phyloP scores from a whole-genome alignment of 2,797 vertebrate genomes.

The Acestrorhynchus altus region DNA sequence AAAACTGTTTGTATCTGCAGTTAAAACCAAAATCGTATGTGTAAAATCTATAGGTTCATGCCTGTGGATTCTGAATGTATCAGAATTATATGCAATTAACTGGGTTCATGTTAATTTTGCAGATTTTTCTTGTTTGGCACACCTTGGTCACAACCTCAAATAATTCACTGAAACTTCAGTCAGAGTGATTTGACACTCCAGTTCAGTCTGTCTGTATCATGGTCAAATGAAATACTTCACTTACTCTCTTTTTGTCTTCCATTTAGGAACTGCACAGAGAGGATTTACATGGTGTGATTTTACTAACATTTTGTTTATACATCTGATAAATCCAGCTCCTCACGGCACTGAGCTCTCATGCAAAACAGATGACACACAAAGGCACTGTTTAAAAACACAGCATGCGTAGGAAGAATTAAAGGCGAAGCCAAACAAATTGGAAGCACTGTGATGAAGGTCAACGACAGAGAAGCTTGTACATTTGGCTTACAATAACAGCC shows the following conservation, averaged over 20 bases:
- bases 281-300: background rate
- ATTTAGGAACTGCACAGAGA: background rate
- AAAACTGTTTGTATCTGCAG: no score
- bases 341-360: background rate
- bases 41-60: no score
- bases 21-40: no score
- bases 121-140: background rate
- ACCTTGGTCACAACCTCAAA: background rate
- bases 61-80: no score
- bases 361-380: background rate
- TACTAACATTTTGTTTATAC: background rate
- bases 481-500: conserved; percentile 3
- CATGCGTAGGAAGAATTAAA: background rate
- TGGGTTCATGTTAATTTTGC: no score
- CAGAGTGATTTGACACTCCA: background rate
- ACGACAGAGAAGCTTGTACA: background rate
- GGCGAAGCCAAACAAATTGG: background rate
- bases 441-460: background rate
- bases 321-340: background rate
- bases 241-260: background rate
- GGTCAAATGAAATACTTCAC: background rate
- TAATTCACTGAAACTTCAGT: background rate
- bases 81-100: no score
- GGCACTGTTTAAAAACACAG: background rate
- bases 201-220: background rate